A percentile compares a stretch with the other conserved stretches of the same genome.
Conservation (phyloP, 2,888 invertebrate species). For the Anorthoa munda region DNA sequence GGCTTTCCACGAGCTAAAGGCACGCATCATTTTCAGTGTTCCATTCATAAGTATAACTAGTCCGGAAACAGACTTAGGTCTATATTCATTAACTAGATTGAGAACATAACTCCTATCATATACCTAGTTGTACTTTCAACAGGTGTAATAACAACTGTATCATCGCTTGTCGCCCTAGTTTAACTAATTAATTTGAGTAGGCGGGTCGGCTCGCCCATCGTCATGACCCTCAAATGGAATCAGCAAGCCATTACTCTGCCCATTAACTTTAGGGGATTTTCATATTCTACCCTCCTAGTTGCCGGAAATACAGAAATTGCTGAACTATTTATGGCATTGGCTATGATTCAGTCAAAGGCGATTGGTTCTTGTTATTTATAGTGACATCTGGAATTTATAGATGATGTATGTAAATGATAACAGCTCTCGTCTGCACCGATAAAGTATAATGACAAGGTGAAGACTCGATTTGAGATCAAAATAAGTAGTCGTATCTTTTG, state of each 20-base stretch:
- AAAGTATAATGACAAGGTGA: conserved; percentile 23
- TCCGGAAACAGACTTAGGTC: conserved; percentile 20
- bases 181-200: conserved; percentile 80
- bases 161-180: conserved; percentile 72
- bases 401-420: conserved; percentile 29
- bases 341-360: conserved; percentile 19
- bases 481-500: neutral
- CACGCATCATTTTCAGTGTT: conserved; percentile 35
- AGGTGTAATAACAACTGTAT: conserved; percentile 44
- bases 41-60: conserved; percentile 36
- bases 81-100: conserved; percentile 44
- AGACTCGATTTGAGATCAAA: conserved; percentile 2
- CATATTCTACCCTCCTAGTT: conserved; percentile 15
- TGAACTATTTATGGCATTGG: conserved; percentile 19
- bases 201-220: conserved; percentile 77
- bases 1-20: conserved; percentile 34
- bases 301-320: conserved; percentile 21
- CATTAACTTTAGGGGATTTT: conserved; percentile 60
- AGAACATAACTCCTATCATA: neutral
- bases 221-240: conserved; percentile 72
- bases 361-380: neutral
- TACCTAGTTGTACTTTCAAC: conserved; percentile 31
- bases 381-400: conserved; percentile 22
- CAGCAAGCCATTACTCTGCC: conserved; percentile 67
- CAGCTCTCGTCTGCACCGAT: conserved; percentile 36